A percentile compares a stretch with the other conserved stretches of the same genome.
Conservation (phyloP, 2,113 vertebrate species). For the Puntigrus tetrazona region DNA sequence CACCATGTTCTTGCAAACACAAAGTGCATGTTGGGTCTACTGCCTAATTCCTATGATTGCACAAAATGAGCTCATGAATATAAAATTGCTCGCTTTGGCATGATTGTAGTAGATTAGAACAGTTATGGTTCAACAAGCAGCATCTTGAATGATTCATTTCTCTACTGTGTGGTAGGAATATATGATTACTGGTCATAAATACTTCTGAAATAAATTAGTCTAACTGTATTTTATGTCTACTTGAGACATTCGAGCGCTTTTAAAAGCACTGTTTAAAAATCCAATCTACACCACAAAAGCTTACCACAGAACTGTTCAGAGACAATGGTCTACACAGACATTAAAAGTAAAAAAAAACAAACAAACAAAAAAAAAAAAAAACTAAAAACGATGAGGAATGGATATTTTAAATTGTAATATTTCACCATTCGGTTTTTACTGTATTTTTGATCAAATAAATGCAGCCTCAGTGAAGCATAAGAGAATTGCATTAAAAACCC, state of each 20-base stretch:
- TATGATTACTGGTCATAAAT: background rate
- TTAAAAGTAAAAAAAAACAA: too few species aligned
- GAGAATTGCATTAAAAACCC: background rate
- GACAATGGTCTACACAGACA: too few species aligned
- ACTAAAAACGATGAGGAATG: too few species aligned
- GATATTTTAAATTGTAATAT: background rate
- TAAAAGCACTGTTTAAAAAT: background rate
- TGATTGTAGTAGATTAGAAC: conserved; percentile 3
- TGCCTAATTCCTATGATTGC: background rate
- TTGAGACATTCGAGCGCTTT: background rate
- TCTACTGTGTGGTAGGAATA: background rate
- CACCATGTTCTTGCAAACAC: conserved; percentile 9
- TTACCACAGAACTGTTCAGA: background rate
- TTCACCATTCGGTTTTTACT: background rate
- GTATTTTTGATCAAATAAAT: background rate
- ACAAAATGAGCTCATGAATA: conserved; percentile 17
- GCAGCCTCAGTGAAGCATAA: background rate
- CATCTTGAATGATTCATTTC: background rate
- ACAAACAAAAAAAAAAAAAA: too few species aligned
- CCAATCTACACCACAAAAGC: background rate
- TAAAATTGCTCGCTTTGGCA: background rate
- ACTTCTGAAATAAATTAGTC: background rate
- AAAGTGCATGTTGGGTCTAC: conserved; percentile 14
- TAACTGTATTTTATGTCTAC: background rate
- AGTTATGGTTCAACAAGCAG: background rate